Evolutionary conservation across 2,888 invertebrate species (phyloP).

Genomic region (Ectobius pallidus): DNA sequence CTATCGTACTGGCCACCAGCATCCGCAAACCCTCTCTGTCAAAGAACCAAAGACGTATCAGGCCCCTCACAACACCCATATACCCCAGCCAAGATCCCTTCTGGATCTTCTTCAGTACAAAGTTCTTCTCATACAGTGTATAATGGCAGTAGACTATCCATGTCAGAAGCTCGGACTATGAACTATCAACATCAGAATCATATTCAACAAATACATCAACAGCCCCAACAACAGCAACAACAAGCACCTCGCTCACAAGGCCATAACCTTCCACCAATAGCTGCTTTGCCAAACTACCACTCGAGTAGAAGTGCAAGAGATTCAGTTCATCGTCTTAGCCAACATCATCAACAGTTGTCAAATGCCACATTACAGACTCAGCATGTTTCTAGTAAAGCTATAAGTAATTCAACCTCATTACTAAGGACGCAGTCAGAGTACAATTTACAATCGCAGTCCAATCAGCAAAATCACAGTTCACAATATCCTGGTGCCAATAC

Average conservation of each 20-base stretch:
- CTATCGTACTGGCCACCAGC: slow-evolving; percentile 46
- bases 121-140: slow-evolving; percentile 32
- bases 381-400: background rate
- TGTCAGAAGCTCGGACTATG: background rate
- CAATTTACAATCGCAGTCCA: too few relatives aligned
- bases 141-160: slow-evolving; percentile 36
- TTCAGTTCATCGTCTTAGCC: background rate
- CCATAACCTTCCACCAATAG: slow-evolving; percentile 61
- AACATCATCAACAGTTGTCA: slow-evolving; percentile 10
- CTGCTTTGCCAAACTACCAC: slow-evolving; percentile 58
- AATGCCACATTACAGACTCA: background rate
- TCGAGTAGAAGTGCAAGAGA: slow-evolving; percentile 51
- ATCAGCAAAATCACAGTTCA: background rate
- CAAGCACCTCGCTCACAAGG: slow-evolving; percentile 22
- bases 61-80: slow-evolving; percentile 14
- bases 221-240: slow-evolving; percentile 15
- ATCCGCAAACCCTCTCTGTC: slow-evolving; percentile 31
- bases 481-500: background rate
- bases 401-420: background rate
- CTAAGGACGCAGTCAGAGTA: background rate
- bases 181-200: slow-evolving; percentile 28
- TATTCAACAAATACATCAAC: slow-evolving; percentile 22
- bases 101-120: slow-evolving; percentile 15
- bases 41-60: slow-evolving; percentile 36
- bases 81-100: slow-evolving; percentile 10